phyloP scores from a whole-genome alignment of 2,113 vertebrate genomes.

The Neolamprologus fasciatus region DNA sequence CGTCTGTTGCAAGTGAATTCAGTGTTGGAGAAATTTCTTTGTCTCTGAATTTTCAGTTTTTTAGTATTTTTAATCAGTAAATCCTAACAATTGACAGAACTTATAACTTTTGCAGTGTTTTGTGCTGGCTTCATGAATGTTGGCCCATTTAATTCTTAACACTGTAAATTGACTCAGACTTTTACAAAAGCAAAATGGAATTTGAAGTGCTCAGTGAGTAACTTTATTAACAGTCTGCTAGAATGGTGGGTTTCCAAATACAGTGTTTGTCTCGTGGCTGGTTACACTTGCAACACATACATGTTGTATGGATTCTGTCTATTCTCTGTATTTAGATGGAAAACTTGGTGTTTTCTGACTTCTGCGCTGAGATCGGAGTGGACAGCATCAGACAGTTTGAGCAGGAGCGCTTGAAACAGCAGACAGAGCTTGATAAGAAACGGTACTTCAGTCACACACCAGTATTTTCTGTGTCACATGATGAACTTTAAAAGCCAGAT shows the following conservation, averaged over 20 bases:
- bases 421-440: slow-evolving; percentile 83
- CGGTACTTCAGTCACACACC: slow-evolving; percentile 60
- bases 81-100: not conserved
- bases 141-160: not conserved
- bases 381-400: slow-evolving; percentile 88
- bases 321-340: slow-evolving; percentile 74
- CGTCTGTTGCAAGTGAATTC: not conserved
- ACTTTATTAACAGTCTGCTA: not conserved
- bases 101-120: not conserved
- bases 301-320: not conserved
- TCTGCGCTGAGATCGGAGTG: slow-evolving; percentile 88
- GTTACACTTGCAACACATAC: not conserved
- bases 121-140: not conserved
- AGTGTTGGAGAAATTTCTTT: not conserved
- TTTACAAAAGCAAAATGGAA: not conserved
- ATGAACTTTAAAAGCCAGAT: not conserved
- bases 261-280: not conserved
- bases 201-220: not conserved
- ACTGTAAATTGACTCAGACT: not conserved
- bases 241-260: not conserved
- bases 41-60: not conserved
- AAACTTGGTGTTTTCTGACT: slow-evolving; percentile 82
- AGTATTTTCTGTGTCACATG: not conserved
- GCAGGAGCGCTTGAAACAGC: slow-evolving; percentile 76
- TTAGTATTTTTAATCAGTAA: not conserved